These are phyloP conservation scores for Gila orcuttii DNA, from an alignment of 2,113 vertebrate genomes.

Conservation along the genomic window DNA sequence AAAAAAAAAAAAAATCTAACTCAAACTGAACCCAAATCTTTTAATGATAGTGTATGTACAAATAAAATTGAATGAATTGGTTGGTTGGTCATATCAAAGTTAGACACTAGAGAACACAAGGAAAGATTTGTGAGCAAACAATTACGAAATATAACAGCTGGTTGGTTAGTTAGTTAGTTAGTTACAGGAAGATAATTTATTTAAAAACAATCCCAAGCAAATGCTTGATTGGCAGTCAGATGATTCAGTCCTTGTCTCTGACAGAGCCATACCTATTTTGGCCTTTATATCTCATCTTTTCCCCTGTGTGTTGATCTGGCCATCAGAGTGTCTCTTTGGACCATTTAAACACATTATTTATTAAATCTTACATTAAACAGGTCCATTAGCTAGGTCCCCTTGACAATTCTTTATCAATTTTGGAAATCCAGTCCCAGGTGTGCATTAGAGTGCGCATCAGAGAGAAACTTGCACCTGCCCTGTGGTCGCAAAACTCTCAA, in stretches of 20 bases:
- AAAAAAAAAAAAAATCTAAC: background rate
- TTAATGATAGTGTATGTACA: background rate
- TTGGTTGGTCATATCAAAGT: background rate
- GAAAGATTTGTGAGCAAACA: background rate
- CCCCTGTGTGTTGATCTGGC: background rate
- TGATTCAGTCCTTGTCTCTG: background rate
- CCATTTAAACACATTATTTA: slow-evolving; percentile 24
- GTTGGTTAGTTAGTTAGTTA: too few species aligned
- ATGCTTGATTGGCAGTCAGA: background rate
- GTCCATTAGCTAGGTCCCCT: slow-evolving; percentile 7
- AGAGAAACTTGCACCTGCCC: slow-evolving; percentile 22
- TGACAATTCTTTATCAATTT: background rate
- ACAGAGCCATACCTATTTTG: background rate
- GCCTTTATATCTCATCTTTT: background rate
- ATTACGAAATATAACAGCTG: background rate
- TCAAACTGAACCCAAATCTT: background rate
- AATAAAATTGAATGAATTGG: background rate
- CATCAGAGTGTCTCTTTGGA: slow-evolving; percentile 1
- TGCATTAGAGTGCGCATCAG: slow-evolving; percentile 21
- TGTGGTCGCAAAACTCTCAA: background rate
- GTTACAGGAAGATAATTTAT: background rate
- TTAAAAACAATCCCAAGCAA: background rate
- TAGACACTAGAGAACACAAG: background rate
- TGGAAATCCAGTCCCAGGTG: background rate
- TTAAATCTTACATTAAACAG: background rate